Base-by-base conservation (phyloP, 2,113 vertebrate genomes). In the Pyxicephalus adspersus region DNA sequence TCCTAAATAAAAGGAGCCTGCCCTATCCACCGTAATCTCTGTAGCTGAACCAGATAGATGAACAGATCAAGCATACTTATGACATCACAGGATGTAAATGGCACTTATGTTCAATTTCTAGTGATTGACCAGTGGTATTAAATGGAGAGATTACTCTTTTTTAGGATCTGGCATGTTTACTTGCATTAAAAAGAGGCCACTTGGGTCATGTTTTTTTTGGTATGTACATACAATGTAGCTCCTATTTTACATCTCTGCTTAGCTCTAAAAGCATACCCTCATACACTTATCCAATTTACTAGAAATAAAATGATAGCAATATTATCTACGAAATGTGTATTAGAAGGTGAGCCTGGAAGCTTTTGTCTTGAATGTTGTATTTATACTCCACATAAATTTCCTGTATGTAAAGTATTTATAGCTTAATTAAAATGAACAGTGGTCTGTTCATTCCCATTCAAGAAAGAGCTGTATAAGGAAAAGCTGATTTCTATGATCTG, bases 371-470 rank as follows among this genome's bases (percentile, higher is more conserved):
- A 31, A 51, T 31, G 31, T 29, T 74, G 55, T 64, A 74, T 82
- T 82, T 82, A 82, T 82, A 11, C 67, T 18, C 54, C 20, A 18
- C 22, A 75, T 81, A 82, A 66, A 82, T 26, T 66, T 74, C 45
- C 50, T 28, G 31, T 31, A 45, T 58, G 63, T 61, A 75, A 57
- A 73, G 54, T 81, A 81, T 82, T 82, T 82, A 82, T 75, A 50
- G 70, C 71, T 82, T 82, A 82, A 82, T 75, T 82, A 82, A 66
- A 82, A 66, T 82, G 70, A 82, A 73, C 80, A 57, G 60, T 82
- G 80, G 63, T 75, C 51, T 75, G 52, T 66, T 26, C 28, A 74
- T 77, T 20, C 75, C 45, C 11, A 19, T 58, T 45, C 3, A 71
- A 82, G 60, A 82, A 26, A 57, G 25, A 82, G 71, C n/a, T 66